phyloP scores from a whole-genome alignment of 92 coral and sea anemone genomes.

The Heliopora coerulea region DNA sequence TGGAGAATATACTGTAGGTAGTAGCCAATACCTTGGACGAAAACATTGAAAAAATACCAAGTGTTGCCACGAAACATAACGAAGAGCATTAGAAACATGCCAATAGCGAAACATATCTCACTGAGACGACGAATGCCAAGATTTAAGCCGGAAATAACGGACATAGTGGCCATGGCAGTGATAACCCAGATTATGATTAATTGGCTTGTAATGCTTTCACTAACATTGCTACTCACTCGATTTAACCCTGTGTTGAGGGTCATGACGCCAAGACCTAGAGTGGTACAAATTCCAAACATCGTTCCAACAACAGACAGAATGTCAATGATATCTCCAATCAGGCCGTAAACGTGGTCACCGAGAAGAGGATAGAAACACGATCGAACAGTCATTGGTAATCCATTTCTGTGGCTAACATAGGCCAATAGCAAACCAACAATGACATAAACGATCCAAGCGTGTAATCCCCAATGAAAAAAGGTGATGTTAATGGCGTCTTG shows the following conservation, averaged over 20 bases:
- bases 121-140: constrained; percentile 73
- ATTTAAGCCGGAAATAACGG: constrained; percentile 65
- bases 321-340: constrained; percentile 50
- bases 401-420: constrained; percentile 65
- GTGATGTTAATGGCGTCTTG: constrained; percentile 90
- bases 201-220: constrained; percentile 38
- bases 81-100: constrained; percentile 79
- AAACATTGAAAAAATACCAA: constrained; percentile 78
- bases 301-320: constrained; percentile 44
- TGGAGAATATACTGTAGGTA: constrained; percentile 84
- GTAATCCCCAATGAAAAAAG: constrained; percentile 88
- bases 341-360: constrained; percentile 25
- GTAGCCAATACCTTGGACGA: constrained; percentile 68
- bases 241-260: constrained; percentile 56
- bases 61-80: constrained; percentile 84
- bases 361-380: constrained; percentile 41
- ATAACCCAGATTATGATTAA: constrained; percentile 65
- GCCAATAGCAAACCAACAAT: constrained; percentile 80
- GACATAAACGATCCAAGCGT: constrained; percentile 88
- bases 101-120: constrained; percentile 76
- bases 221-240: constrained; percentile 52
- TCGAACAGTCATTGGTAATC: constrained; percentile 84
- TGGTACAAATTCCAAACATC: constrained; percentile 71
- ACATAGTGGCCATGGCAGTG: constrained; percentile 65
- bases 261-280: constrained; percentile 67